Percentiles rank a stretch among this genome's conserved stretches.
Conservation (phyloP, 2,113 vertebrate genomes). For the Stigmatopora nigra region DNA sequence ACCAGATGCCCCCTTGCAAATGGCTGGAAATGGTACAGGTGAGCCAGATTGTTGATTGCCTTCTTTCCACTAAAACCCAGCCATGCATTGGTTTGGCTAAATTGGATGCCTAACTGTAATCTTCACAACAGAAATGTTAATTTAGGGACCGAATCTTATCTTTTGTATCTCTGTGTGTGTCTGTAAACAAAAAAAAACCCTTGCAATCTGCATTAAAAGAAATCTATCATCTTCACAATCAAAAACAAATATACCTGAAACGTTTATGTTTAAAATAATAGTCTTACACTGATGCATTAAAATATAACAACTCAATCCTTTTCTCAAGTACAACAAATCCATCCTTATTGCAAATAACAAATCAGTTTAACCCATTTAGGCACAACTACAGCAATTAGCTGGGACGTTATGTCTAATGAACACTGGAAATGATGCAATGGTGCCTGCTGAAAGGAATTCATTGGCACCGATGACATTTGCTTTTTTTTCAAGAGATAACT, state of each 20-base stretch:
- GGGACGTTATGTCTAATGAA: constrained; percentile 45
- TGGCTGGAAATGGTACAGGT: constrained; percentile 93
- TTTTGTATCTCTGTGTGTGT: too few species aligned
- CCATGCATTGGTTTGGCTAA: background rate
- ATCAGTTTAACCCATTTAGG: background rate
- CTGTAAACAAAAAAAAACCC: too few species aligned
- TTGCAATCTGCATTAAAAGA: too few species aligned
- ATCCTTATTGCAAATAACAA: background rate
- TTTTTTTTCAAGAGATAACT: constrained; percentile 60
- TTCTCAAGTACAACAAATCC: background rate
- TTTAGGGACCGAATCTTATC: too few species aligned
- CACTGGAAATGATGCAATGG: constrained; percentile 38
- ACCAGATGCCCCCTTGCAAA: constrained; percentile 82
- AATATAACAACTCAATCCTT: background rate
- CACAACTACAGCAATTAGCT: background rate
- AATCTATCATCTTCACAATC: too few species aligned
- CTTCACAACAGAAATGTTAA: too few species aligned
- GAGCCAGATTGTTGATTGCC: constrained; percentile 45
- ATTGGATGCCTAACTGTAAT: background rate
- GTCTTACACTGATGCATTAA: too few species aligned
- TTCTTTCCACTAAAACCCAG: background rate
- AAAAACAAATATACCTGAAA: too few species aligned
- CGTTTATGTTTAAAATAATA: too few species aligned
- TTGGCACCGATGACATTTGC: constrained; percentile 72
- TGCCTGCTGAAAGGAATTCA: constrained; percentile 51